Conservation (phyloP, 2,888 invertebrate genomes). For the Stenurella melanura region DNA sequence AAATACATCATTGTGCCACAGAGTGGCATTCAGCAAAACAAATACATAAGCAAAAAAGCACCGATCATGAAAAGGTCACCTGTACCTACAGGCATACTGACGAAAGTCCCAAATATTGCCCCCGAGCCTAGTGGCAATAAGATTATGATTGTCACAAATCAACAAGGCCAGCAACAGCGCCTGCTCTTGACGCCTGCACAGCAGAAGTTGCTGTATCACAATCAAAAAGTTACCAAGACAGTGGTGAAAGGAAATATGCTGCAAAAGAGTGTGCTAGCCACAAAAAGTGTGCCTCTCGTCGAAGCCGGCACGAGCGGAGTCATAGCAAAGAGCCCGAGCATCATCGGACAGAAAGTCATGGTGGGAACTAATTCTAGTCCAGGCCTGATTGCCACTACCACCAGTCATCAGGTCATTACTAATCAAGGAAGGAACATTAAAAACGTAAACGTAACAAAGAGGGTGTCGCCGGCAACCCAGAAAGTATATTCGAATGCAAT, state of each 20-base stretch:
- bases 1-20: conserved; percentile 58
- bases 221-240: conserved; percentile 58
- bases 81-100: conserved; percentile 63
- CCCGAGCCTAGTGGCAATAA: conserved; percentile 72
- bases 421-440: conserved; percentile 40
- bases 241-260: conserved; percentile 59
- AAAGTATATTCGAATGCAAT: background rate
- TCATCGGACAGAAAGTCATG: conserved; percentile 46
- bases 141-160: conserved; percentile 80
- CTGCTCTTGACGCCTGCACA: conserved; percentile 79
- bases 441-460: conserved; percentile 21
- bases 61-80: conserved; percentile 70
- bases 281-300: conserved; percentile 29
- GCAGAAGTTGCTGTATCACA: conserved; percentile 77
- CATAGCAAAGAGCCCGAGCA: conserved; percentile 34
- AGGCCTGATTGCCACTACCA: conserved; percentile 31
- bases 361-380: conserved; percentile 28
- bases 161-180: conserved; percentile 78
- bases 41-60: conserved; percentile 62
- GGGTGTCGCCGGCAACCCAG: conserved; percentile 17
- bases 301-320: conserved; percentile 44
- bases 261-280: conserved; percentile 52
- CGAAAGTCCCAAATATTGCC: conserved; percentile 69
- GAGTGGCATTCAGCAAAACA: conserved; percentile 38
- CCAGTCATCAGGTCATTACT: conserved; percentile 5